Percentiles rank a stretch among this genome's conserved stretches.
Conservation (phyloP, 2,797 vertebrate genomes). For the Pelobates cultripes region DNA sequence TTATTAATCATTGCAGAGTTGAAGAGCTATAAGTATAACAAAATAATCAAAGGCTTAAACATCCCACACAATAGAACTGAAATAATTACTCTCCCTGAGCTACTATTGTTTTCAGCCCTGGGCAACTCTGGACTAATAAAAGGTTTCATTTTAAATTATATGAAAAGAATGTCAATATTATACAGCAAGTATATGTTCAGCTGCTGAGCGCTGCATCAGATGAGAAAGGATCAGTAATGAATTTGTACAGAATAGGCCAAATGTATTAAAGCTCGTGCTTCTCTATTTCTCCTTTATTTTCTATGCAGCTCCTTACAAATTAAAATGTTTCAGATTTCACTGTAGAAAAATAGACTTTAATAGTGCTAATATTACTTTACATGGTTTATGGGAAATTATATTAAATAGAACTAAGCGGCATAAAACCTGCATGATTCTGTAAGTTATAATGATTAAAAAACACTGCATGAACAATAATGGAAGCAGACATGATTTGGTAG, state of each 20-base stretch:
- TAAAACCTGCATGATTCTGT: not conserved
- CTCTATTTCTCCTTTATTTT: conserved; percentile 32
- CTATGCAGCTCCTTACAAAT: conserved; percentile 16
- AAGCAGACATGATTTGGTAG: no score
- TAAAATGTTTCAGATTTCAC: conserved; percentile 32
- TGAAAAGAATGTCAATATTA: conserved; percentile 67
- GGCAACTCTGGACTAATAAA: conserved; percentile 71
- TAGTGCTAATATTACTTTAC: conserved; percentile 12
- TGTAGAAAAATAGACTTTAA: conserved; percentile 20
- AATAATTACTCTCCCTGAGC: conserved; percentile 72
- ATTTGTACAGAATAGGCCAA: conserved; percentile 67
- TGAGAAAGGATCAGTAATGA: conserved; percentile 65
- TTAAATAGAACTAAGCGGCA: not conserved
- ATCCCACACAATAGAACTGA: conserved; percentile 69
- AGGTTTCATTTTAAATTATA: conserved; percentile 72
- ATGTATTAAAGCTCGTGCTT: conserved; percentile 49
- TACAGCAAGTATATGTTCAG: conserved; percentile 64
- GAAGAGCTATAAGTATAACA: conserved; percentile 68
- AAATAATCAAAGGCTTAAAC: conserved; percentile 72
- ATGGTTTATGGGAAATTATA: not conserved
- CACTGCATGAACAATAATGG: not conserved
- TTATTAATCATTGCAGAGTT: conserved; percentile 66
- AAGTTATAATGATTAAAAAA: not conserved
- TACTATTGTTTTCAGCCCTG: conserved; percentile 69
- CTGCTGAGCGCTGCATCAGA: conserved; percentile 64